These are phyloP conservation scores for Drosophila robusta DNA, from an alignment of 2,888 invertebrate species.

Conservation along the genomic window DNA sequence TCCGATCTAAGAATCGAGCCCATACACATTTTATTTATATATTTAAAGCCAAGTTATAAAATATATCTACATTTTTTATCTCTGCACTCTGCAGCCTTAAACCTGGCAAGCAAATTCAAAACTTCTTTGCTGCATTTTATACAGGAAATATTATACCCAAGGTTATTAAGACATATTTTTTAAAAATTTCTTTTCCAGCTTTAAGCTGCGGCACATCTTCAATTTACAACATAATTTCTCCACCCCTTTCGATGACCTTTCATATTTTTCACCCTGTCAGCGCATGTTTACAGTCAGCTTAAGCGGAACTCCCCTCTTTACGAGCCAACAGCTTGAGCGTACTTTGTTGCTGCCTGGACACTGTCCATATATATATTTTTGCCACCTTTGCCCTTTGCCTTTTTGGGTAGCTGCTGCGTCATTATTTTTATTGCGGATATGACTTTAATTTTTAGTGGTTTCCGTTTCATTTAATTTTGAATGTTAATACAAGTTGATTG, in stretches of 20 bases:
- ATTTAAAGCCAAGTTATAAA: no score
- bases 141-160: neutral
- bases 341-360: slow-evolving; percentile 21
- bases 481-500: slow-evolving; percentile 66
- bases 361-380: slow-evolving; percentile 12
- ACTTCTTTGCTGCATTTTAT: neutral
- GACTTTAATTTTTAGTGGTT: slow-evolving; percentile 62
- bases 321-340: neutral
- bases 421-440: slow-evolving; percentile 65
- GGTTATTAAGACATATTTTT: neutral
- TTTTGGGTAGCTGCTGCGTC: slow-evolving; percentile 32
- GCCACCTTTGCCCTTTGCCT: slow-evolving; percentile 6
- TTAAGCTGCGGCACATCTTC: neutral
- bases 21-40: no score
- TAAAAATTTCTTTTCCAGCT: neutral
- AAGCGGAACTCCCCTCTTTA: neutral
- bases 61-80: no score
- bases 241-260: slow-evolving; percentile 8
- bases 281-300: slow-evolving; percentile 24
- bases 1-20: no score
- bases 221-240: neutral
- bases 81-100: no score
- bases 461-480: slow-evolving; percentile 64
- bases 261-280: slow-evolving; percentile 20
- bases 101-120: no score